A percentile compares a stretch with the other conserved stretches of the same genome.
Conservation (phyloP, 1,140 invertebrate species). For the Drosophila asahinai region DNA sequence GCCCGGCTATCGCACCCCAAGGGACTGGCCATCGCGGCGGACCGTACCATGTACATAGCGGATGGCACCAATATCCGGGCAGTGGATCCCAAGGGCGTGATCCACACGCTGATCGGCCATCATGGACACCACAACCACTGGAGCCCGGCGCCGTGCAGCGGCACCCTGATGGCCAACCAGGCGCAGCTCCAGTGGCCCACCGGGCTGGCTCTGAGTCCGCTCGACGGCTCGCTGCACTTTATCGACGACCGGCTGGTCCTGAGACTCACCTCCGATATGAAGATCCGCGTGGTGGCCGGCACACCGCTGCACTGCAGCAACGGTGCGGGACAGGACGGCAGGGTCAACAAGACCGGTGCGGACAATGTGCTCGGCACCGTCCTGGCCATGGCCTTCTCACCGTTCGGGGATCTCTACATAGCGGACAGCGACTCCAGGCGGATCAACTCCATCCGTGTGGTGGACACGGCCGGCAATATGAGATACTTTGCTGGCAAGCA, state of each 20-base stretch:
- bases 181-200: slow-evolving; percentile 98
- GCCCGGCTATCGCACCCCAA: slow-evolving; percentile 98
- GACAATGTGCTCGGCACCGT: slow-evolving; percentile 91
- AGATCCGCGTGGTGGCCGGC: slow-evolving; percentile 95
- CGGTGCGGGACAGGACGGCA: slow-evolving; percentile 76
- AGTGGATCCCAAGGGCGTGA: slow-evolving; percentile 95
- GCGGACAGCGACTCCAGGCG: slow-evolving; percentile 96
- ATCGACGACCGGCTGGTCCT: slow-evolving; percentile 97
- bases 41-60: slow-evolving; percentile 97
- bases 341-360: slow-evolving; percentile 83
- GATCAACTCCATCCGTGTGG: slow-evolving; percentile 94
- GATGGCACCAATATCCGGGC: slow-evolving; percentile 97
- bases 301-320: slow-evolving; percentile 93
- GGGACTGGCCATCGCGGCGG: slow-evolving; percentile 96
- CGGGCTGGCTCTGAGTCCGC: slow-evolving; percentile 94
- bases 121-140: slow-evolving; percentile 96
- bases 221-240: slow-evolving; percentile 97
- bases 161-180: slow-evolving; percentile 91
- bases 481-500: slow-evolving; percentile 92
- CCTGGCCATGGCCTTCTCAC: slow-evolving; percentile 94
- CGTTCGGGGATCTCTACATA: slow-evolving; percentile 96
- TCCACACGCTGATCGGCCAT: slow-evolving; percentile 96
- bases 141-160: slow-evolving; percentile 94
- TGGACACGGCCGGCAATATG: slow-evolving; percentile 93
- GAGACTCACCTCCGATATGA: slow-evolving; percentile 95